Evolutionary conservation across 2,888 invertebrate genomes (phyloP).

Genomic region (Corbicula japonica): DNA sequence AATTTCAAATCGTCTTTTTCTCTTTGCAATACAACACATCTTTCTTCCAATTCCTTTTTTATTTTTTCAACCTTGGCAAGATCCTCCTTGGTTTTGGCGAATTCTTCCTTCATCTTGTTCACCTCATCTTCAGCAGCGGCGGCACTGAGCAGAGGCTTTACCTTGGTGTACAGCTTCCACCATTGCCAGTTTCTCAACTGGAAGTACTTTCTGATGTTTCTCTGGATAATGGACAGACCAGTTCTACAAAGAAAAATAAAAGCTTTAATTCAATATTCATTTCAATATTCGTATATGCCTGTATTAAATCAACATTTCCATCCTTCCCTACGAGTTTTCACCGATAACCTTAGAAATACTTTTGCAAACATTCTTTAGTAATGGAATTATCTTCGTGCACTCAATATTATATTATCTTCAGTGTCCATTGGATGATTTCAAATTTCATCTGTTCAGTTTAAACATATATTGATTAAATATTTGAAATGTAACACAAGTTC

Average conservation of each 20-base stretch:
- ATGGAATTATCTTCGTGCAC: no score
- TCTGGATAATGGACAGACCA: constrained; percentile 98
- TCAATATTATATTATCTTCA: no score
- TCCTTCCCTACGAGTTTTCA: no score
- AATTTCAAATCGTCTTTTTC: constrained; percentile 97
- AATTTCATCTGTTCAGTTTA: not conserved
- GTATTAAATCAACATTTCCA: no score
- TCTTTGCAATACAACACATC: constrained; percentile 95
- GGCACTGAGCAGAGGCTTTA: constrained; percentile 97
- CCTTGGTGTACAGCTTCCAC: constrained; percentile 98
- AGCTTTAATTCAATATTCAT: not conserved
- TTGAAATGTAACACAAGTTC: not conserved
- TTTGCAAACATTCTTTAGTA: no score
- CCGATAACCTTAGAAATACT: no score
- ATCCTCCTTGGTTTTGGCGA: constrained; percentile 96
- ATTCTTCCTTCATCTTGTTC: constrained; percentile 98
- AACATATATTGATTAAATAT: not conserved
- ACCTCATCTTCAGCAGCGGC: constrained; percentile 99
- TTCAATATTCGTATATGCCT: no score
- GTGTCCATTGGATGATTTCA: no score
- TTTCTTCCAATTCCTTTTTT: constrained; percentile 97
- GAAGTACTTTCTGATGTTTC: constrained; percentile 99
- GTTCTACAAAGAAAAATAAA: constrained; percentile 88
- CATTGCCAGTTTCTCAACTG: constrained; percentile 99
- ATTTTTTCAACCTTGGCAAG: constrained; percentile 97